Percentiles rank a stretch among this genome's conserved stretches.
phyloP scores from a whole-genome alignment of 1,140 invertebrate genomes.

The Drosophila santomea region DNA sequence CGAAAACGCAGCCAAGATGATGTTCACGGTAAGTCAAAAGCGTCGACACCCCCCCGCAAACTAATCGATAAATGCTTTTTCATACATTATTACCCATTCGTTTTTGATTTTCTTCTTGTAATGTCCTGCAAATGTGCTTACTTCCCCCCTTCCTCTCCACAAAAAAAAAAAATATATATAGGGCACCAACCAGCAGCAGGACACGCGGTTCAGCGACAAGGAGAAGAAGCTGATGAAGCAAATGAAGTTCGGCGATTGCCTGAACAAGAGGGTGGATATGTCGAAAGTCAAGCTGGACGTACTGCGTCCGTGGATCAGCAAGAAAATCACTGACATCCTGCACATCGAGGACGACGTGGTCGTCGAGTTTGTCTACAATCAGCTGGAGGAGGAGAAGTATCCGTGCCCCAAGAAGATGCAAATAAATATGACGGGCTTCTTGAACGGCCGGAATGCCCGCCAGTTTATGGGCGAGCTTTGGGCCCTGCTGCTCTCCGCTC shows the following conservation, averaged over 20 bases:
- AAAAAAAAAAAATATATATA: slow-evolving; percentile 76
- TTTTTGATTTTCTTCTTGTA: neutral
- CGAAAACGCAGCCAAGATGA: slow-evolving; percentile 60
- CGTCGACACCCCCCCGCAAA: slow-evolving; percentile 17
- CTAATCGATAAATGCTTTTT: slow-evolving; percentile 40
- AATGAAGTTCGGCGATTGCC: slow-evolving; percentile 98
- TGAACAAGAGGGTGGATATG: slow-evolving; percentile 98
- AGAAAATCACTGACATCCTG: slow-evolving; percentile 97
- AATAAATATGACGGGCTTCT: slow-evolving; percentile 99
- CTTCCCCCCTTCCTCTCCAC: slow-evolving; percentile 8
- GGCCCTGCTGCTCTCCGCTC: slow-evolving; percentile 97
- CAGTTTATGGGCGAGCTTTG: slow-evolving; percentile 99
- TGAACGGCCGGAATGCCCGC: slow-evolving; percentile 98
- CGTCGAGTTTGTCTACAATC: slow-evolving; percentile 99
- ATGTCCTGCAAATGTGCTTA: neutral
- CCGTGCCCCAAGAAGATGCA: slow-evolving; percentile 99
- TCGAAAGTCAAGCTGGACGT: slow-evolving; percentile 98
- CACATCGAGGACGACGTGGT: slow-evolving; percentile 99
- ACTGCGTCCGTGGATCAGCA: slow-evolving; percentile 99
- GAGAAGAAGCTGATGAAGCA: slow-evolving; percentile 99
- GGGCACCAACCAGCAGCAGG: slow-evolving; percentile 99
- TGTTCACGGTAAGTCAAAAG: slow-evolving; percentile 79
- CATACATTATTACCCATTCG: neutral
- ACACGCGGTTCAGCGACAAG: slow-evolving; percentile 99
- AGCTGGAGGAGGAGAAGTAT: slow-evolving; percentile 96